Conservation (phyloP, 1,140 invertebrate species). For the Rhopalosiphum maidis region DNA sequence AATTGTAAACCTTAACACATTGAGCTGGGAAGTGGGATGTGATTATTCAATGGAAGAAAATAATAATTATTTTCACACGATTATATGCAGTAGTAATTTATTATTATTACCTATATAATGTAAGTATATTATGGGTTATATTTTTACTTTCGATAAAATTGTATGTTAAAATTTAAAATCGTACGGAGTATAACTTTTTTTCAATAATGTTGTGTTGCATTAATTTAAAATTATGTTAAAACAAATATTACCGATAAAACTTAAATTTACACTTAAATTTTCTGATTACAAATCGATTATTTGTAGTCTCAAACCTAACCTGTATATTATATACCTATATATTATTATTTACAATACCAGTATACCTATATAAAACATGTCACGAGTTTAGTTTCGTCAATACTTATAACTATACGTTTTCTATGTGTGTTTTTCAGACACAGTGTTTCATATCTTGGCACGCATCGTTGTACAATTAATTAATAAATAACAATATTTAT, state of each 20-base stretch:
- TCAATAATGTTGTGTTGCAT: not conserved
- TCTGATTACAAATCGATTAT: not conserved
- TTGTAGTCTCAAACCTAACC: not conserved
- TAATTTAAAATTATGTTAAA: not conserved
- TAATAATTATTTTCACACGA: not conserved
- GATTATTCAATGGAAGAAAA: not conserved
- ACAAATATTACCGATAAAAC: not conserved
- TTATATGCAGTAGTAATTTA: not conserved
- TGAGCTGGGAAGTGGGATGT: not conserved
- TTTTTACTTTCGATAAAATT: not conserved
- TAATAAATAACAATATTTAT: not conserved
- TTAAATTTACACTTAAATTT: not conserved
- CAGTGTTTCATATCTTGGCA: not conserved
- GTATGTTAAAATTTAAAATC: not conserved
- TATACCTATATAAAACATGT: not conserved
- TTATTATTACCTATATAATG: not conserved
- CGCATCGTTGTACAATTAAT: not conserved
- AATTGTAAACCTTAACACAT: slow-evolving; percentile 6
- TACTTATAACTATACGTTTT: not conserved
- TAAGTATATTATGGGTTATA: not conserved
- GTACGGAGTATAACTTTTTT: not conserved
- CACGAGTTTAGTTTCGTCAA: not conserved
- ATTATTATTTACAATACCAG: not conserved
- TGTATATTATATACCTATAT: not conserved
- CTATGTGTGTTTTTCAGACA: not conserved